phyloP scores from a whole-genome alignment of 2,797 vertebrate species.

The Thalassophryne amazonica region DNA sequence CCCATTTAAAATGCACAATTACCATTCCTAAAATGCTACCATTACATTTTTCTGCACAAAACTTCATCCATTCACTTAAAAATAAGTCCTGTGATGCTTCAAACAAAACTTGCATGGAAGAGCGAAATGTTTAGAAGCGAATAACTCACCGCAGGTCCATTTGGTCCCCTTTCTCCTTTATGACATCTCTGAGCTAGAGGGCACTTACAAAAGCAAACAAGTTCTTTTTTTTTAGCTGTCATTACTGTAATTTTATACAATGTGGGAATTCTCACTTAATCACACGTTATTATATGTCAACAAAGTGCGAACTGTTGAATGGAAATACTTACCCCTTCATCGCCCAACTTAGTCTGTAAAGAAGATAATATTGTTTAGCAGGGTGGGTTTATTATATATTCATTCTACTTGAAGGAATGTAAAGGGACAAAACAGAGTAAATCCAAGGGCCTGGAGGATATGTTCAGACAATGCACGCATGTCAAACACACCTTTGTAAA shows the following conservation, averaged over 20 bases:
- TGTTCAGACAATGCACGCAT: conserved; percentile 9
- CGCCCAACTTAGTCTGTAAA: conserved; percentile 79
- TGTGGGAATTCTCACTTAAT: background rate
- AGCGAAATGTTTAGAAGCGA: conserved; percentile 8
- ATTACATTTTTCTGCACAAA: conserved; percentile 6
- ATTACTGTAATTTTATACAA: background rate
- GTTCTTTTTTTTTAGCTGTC: conserved; percentile 25
- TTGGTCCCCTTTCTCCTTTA: conserved; percentile 86
- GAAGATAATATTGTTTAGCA: background rate
- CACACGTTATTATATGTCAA: conserved; percentile 11
- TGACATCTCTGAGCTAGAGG: conserved; percentile 82
- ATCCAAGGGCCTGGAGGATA: background rate
- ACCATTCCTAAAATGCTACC: conserved; percentile 37
- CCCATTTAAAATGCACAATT: conserved; percentile 35
- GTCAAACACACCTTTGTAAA: conserved; percentile 10
- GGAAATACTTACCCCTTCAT: conserved; percentile 82
- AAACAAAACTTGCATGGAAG: conserved; percentile 25
- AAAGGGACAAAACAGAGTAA: background rate
- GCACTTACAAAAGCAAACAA: conserved; percentile 77
- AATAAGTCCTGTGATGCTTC: conserved; percentile 13
- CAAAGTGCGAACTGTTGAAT: background rate
- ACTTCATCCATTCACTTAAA: conserved; percentile 8
- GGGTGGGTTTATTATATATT: too few relatives aligned
- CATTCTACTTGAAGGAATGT: conserved; percentile 18
- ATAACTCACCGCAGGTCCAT: conserved; percentile 85